Conservation (phyloP, 2,888 invertebrate species). For the Smittia aterrima region DNA sequence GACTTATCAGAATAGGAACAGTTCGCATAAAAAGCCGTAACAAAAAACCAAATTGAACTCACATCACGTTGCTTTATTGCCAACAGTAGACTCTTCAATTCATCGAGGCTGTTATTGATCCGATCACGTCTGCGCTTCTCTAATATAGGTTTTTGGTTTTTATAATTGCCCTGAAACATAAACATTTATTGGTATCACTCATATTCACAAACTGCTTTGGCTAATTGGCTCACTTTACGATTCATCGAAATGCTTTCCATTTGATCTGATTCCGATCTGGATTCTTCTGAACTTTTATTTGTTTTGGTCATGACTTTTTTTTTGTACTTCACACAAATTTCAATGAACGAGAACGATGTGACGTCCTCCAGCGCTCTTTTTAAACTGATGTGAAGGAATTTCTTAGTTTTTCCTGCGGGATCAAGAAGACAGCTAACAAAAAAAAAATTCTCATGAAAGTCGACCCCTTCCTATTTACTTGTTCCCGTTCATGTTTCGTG, state of each 20-base stretch:
- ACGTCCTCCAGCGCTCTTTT: not conserved
- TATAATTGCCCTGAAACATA: slow-evolving; percentile 31
- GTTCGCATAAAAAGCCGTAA: too few relatives aligned
- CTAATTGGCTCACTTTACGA: slow-evolving; percentile 38
- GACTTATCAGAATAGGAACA: too few relatives aligned
- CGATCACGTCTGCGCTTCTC: slow-evolving; percentile 35
- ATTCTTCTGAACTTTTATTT: slow-evolving; percentile 7
- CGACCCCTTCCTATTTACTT: slow-evolving; percentile 31
- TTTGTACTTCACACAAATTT: slow-evolving; percentile 12
- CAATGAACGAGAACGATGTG: not conserved
- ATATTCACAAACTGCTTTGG: not conserved
- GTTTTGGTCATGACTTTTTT: slow-evolving; percentile 25
- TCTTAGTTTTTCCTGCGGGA: not conserved
- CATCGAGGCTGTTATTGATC: slow-evolving; percentile 30
- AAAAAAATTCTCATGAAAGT: slow-evolving; percentile 38
- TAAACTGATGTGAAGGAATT: slow-evolving; percentile 32
- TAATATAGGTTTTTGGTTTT: slow-evolving; percentile 31
- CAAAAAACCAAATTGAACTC: slow-evolving; percentile 9
- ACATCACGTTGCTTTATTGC: slow-evolving; percentile 35
- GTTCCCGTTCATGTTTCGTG: not conserved
- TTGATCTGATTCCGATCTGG: slow-evolving; percentile 18
- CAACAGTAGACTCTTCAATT: slow-evolving; percentile 19
- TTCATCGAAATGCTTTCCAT: not conserved
- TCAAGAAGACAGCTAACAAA: not conserved
- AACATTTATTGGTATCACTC: not conserved